Conservation (phyloP, 2,113 vertebrate genomes). For the Mastomys natalensis region DNA sequence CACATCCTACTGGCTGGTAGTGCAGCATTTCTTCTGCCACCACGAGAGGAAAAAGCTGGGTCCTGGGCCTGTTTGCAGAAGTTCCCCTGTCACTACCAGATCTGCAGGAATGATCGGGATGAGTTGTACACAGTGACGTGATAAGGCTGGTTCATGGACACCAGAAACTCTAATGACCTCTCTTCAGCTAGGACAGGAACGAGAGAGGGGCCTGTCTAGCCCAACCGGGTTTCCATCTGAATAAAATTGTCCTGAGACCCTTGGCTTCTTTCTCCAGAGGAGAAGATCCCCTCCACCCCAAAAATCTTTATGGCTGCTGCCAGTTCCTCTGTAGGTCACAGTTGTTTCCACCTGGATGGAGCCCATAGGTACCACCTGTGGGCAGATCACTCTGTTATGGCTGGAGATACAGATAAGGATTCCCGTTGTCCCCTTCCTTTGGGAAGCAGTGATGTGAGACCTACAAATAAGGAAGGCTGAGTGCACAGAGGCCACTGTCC, state of each 20-base stretch:
- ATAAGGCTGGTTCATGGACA: background rate
- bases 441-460: background rate
- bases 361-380: background rate
- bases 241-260: slow-evolving; percentile 71
- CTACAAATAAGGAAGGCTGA: background rate
- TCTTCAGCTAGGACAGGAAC: background rate
- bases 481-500: background rate
- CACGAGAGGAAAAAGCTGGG: slow-evolving; percentile 87
- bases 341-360: slow-evolving; percentile 6
- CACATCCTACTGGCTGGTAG: slow-evolving; percentile 95
- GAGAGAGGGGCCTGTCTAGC: background rate
- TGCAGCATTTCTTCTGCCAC: slow-evolving; percentile 93
- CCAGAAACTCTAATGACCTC: background rate
- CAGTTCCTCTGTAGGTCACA: background rate
- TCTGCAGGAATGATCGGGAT: slow-evolving; percentile 92
- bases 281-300: background rate
- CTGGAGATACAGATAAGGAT: background rate
- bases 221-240: slow-evolving; percentile 49
- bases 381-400: background rate
- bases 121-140: slow-evolving; percentile 92
- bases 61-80: slow-evolving; percentile 90
- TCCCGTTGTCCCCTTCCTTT: background rate
- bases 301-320: background rate
- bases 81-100: slow-evolving; percentile 93
- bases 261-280: background rate